A percentile compares a stretch with the other conserved stretches of the same genome.
Conservation (phyloP, 64 coral and sea anemone genomes). For the Montipora sp. region DNA sequence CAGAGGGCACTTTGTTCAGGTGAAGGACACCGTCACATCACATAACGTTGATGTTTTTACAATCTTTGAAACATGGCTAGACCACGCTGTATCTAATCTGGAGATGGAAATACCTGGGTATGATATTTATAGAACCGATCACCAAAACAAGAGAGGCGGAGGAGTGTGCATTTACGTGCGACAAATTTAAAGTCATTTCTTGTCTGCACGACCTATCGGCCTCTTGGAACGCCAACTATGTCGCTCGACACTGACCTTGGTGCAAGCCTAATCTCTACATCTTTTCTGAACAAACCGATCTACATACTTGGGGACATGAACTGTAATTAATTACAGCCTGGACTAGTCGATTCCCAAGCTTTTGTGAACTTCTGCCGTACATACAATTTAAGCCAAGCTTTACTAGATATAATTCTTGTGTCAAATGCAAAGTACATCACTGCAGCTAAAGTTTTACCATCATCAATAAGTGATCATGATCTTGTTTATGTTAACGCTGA, state of each 20-base stretch:
- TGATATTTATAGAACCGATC: conserved; percentile 45
- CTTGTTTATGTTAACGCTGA: not conserved
- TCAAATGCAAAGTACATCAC: conserved; percentile 50
- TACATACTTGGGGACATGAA: conserved; percentile 62
- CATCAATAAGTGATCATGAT: conserved; percentile 65
- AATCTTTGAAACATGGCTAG: conserved; percentile 53
- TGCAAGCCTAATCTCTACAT: conserved; percentile 35
- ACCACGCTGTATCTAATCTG: conserved; percentile 21
- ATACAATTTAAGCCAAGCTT: conserved; percentile 57
- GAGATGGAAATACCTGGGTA: conserved; percentile 69
- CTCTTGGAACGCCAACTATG: conserved; percentile 32
- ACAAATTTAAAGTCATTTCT: conserved; percentile 65
- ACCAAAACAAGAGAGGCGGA: conserved; percentile 54
- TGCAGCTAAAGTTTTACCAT: conserved; percentile 46
- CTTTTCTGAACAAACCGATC: conserved; percentile 34
- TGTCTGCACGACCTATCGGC: conserved; percentile 52
- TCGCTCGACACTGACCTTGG: conserved; percentile 50
- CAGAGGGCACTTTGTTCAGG: conserved; percentile 64
- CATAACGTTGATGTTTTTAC: conserved; percentile 67
- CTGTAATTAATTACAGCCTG: conserved; percentile 50
- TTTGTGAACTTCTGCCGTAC: conserved; percentile 47
- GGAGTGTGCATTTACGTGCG: conserved; percentile 48
- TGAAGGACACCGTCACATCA: conserved; percentile 58
- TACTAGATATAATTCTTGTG: conserved; percentile 68
- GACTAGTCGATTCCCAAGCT: conserved; percentile 54